Evolutionary conservation across 2,113 vertebrate genomes (phyloP), one percentile per base, ranked within the genome.

Genomic region (Alaudala cheleensis): DNA sequence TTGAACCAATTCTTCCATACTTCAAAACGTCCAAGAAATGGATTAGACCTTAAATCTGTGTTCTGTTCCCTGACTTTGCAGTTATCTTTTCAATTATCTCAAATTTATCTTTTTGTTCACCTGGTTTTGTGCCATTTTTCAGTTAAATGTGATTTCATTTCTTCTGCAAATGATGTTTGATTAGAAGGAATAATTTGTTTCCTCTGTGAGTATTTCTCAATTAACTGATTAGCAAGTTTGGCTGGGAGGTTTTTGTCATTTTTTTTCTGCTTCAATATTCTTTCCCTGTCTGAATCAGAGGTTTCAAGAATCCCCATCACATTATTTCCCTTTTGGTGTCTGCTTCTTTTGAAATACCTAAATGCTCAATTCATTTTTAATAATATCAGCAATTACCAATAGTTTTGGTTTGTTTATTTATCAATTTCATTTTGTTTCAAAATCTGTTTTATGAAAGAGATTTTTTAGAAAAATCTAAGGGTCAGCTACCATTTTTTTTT

Each of bases 201-300:
- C 66, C 44, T 93, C 5, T 54, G 49, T 44, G 42, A 91, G 15
- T 71, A 86, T 82, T 92, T 95, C 66, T 74, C 66, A 93, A 40
- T 90, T 93, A 82, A 86, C 58, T 81, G 39, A 78, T 92, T n/a
- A 91, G 33, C 39, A 60, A 84, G 72, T 84, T 81, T 84, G 73
- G 4, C 69, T 83, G 42, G 14, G 24, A 81, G 47, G 26, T 53
- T 76, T 82, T 54, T 60, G n/a, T 66, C 5, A 7, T 49, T 44
- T 80, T 86, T 81, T 72, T 71, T 14, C 28, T 45, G 37, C 44
- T 81, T 81, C 60, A 26, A 4, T 84, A 49, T 50, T 78, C 56
- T 80, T 67, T 28, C 25, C 8, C 15, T 39, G 2, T 58, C 86
- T 81, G 53, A 86, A 47, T 8, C 31, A 81, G 51, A 78, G 12